Conservation (phyloP, 2,888 invertebrate species). For the Amaurobius ferox region DNA sequence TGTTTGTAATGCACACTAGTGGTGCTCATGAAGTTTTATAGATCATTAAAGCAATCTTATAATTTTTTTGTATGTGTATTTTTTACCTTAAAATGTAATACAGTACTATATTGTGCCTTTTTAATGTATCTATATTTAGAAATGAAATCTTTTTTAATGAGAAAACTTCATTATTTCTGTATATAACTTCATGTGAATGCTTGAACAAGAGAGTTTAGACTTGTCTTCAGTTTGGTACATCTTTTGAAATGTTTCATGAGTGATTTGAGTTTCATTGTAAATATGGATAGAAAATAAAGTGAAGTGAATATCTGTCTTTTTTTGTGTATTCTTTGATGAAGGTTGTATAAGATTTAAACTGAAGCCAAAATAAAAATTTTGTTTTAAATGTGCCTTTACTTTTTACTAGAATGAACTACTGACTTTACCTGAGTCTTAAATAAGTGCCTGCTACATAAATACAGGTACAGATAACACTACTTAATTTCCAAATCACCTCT, state of each 20-base stretch:
- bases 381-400: no score
- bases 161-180: background rate
- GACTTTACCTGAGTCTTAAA: no score
- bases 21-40: background rate
- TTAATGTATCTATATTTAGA: slow-evolving; percentile 12
- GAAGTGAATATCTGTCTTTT: background rate
- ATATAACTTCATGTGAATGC: background rate
- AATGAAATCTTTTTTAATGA: background rate
- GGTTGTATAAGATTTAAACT: no score
- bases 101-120: slow-evolving; percentile 10
- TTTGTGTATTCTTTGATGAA: background rate
- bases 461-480: no score
- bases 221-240: no score
- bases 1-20: background rate
- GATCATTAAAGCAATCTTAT: background rate
- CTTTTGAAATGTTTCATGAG: no score
- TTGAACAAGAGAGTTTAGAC: no score
- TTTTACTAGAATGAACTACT: no score
- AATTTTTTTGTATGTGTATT: background rate
- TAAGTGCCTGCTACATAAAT: no score
- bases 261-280: background rate
- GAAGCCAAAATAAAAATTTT: no score
- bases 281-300: no score
- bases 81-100: background rate
- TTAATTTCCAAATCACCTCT: no score